phyloP scores from a whole-genome alignment of 2,888 invertebrate genomes.

The Nomada flava region DNA sequence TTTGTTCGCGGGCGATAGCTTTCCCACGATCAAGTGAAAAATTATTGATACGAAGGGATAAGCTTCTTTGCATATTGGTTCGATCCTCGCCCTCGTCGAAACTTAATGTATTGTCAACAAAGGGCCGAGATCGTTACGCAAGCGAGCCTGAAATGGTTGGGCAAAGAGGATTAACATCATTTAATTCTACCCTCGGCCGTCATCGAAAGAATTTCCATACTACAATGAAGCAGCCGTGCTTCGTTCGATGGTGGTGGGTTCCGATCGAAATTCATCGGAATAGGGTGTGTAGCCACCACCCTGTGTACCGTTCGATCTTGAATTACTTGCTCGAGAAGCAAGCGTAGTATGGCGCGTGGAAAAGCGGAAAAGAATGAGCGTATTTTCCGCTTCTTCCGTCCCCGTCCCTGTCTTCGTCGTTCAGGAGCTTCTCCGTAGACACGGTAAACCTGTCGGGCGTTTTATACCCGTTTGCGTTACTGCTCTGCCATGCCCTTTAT shows the following conservation, averaged over 20 bases:
- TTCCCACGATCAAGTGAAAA: not conserved
- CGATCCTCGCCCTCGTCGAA: not conserved
- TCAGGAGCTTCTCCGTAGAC: conserved; percentile 38
- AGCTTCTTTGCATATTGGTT: too few species aligned
- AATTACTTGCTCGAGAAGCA: conserved; percentile 59
- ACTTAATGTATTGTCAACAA: conserved; percentile 23
- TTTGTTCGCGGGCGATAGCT: not conserved
- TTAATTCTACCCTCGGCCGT: conserved; percentile 15
- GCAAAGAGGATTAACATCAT: conserved; percentile 25
- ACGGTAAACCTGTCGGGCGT: conserved; percentile 41
- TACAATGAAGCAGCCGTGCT: conserved; percentile 1
- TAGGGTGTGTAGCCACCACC: conserved; percentile 16
- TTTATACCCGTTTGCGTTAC: conserved; percentile 39
- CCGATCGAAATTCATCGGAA: conserved; percentile 64
- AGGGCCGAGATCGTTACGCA: conserved; percentile 11
- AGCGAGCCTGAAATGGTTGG: not conserved
- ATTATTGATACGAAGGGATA: not conserved
- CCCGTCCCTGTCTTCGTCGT: conserved; percentile 19
- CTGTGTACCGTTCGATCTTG: conserved; percentile 49
- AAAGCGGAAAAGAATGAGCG: conserved; percentile 52
- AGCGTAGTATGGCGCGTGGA: not conserved
- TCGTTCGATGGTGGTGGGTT: conserved; percentile 22
- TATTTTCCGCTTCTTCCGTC: conserved; percentile 20
- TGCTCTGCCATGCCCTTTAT: conserved; percentile 45
- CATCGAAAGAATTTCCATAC: conserved; percentile 59